Conservation (phyloP, 1,140 invertebrate species). For the Sarcophaga bullata region DNA sequence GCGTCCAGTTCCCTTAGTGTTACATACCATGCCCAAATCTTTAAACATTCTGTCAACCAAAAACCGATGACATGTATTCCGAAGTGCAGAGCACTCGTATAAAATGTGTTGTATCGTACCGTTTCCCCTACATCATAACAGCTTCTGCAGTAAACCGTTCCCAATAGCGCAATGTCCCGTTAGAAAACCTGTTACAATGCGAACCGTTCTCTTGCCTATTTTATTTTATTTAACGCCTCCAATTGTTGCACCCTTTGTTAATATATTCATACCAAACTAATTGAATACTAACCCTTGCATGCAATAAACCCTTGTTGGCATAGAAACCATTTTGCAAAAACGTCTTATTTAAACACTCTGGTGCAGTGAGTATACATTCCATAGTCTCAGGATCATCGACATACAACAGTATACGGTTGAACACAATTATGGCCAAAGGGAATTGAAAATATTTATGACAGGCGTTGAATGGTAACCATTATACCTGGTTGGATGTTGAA, state of each 20-base stretch:
- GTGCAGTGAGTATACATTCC: conserved; percentile 58
- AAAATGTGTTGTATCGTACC: too few species aligned
- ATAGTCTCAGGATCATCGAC: conserved; percentile 60
- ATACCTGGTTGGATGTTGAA: conserved; percentile 48
- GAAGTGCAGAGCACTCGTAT: too few species aligned
- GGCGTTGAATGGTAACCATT: conserved; percentile 52
- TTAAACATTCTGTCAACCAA: too few species aligned
- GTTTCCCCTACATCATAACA: too few species aligned
- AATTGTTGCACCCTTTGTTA: neutral
- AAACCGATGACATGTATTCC: too few species aligned
- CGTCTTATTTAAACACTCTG: conserved; percentile 60
- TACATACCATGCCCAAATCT: too few species aligned
- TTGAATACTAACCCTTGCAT: conserved; percentile 52
- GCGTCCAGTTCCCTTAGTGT: too few species aligned
- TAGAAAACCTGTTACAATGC: too few species aligned
- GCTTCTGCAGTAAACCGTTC: too few species aligned
- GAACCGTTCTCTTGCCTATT: too few species aligned
- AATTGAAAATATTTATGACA: conserved; percentile 51
- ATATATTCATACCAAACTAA: neutral
- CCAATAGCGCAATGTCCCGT: too few species aligned
- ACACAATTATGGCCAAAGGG: conserved; percentile 55
- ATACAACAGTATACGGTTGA: conserved; percentile 56
- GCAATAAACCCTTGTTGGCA: conserved; percentile 53
- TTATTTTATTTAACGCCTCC: too few species aligned
- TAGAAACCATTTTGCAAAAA: conserved; percentile 63